A percentile compares a stretch with the other conserved stretches of the same genome.
phyloP scores from a whole-genome alignment of 2,797 vertebrate species.

The Sitta carolinensis region DNA sequence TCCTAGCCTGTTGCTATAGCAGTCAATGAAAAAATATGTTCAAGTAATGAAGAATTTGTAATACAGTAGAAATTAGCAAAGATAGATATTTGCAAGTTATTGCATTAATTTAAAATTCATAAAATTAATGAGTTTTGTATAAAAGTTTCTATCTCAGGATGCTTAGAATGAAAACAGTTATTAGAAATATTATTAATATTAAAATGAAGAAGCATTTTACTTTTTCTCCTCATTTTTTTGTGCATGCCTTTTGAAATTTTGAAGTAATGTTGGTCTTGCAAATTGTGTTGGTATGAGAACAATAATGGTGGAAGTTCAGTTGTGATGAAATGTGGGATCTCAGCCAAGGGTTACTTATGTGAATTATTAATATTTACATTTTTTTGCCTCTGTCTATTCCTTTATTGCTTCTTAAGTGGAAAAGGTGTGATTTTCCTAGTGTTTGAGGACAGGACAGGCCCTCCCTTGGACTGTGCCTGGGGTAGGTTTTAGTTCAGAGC shows the following conservation, averaged over 20 bases:
- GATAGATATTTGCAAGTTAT: background rate
- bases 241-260: background rate
- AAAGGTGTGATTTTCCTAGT: background rate
- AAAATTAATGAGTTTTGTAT: constrained; percentile 12
- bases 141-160: background rate
- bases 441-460: background rate
- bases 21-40: background rate
- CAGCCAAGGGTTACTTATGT: background rate
- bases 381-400: background rate
- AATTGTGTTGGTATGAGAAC: rapidly evolving
- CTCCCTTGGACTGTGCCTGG: background rate
- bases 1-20: background rate
- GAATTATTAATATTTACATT: background rate
- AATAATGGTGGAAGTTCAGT: background rate
- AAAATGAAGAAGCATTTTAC: background rate
- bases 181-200: background rate
- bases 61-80: background rate
- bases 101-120: constrained; percentile 13
- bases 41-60: background rate
- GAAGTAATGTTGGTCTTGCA: background rate
- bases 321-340: background rate
- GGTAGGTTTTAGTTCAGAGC: background rate
- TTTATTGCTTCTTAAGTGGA: background rate
- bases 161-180: background rate
- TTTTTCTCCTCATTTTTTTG: background rate